Percentiles rank a stretch among this genome's conserved stretches.
These are phyloP conservation scores for Euleptes europaea DNA, from an alignment of 2,113 vertebrate species.

Conservation along the genomic window DNA sequence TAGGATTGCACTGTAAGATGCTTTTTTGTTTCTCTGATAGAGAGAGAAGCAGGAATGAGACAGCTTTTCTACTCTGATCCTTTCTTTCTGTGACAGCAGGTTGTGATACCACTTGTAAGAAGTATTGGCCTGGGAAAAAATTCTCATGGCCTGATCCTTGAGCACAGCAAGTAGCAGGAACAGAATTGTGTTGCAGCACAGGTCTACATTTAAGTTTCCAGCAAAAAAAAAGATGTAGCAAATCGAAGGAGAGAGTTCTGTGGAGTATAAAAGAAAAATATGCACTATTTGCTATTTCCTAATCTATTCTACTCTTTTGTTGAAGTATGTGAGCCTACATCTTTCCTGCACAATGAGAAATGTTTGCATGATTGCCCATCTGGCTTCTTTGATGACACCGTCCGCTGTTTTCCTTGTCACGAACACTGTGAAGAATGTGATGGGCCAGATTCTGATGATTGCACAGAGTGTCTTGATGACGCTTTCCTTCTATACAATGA, in stretches of 20 bases:
- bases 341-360: slow-evolving; percentile 75
- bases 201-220: not conserved
- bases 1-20: no score
- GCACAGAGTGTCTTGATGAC: slow-evolving; percentile 69
- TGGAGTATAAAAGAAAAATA: not conserved
- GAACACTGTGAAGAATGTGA: slow-evolving; percentile 78
- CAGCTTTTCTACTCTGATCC: not conserved
- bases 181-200: no score
- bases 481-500: slow-evolving; percentile 73
- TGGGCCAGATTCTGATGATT: slow-evolving; percentile 81
- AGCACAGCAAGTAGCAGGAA: not conserved
- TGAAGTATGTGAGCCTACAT: slow-evolving; percentile 79
- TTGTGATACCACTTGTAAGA: not conserved
- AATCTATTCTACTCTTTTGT: not conserved
- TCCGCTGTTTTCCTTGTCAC: slow-evolving; percentile 82
- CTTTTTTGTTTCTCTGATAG: not conserved
- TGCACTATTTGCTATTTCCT: fast-evolving
- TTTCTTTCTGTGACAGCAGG: not conserved
- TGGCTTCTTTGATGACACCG: slow-evolving; percentile 72
- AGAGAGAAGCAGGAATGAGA: not conserved
- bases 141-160: not conserved
- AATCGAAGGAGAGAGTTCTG: not conserved
- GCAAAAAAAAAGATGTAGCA: not conserved
- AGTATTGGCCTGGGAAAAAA: not conserved
- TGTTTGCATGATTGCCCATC: slow-evolving; percentile 84